phyloP scores from a whole-genome alignment of 1,140 invertebrate genomes.

The Drosophila rufa region DNA sequence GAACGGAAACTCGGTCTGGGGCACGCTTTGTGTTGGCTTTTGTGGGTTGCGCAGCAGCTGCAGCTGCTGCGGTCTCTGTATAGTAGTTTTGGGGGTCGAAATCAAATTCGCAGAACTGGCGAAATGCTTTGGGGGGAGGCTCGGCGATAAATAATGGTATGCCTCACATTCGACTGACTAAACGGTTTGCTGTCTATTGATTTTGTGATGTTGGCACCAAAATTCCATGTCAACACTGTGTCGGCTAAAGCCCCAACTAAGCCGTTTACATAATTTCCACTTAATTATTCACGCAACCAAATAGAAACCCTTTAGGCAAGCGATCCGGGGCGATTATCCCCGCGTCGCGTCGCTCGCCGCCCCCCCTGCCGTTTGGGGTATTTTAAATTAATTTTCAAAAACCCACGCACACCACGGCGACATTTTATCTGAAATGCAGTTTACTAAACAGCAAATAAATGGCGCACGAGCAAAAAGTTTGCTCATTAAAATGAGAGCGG shows the following conservation, averaged over 20 bases:
- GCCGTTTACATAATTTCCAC: slow-evolving; percentile 50
- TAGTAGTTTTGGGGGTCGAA: slow-evolving; percentile 21
- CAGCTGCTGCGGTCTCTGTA: slow-evolving; percentile 34
- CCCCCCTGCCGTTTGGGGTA: slow-evolving; percentile 10
- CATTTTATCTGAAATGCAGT: slow-evolving; percentile 50
- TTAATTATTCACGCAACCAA: slow-evolving; percentile 48
- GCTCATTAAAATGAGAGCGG: slow-evolving; percentile 74
- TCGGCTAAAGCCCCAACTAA: slow-evolving; percentile 40
- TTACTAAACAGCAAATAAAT: slow-evolving; percentile 72
- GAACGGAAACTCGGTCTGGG: not conserved
- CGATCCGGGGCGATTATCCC: slow-evolving; percentile 44
- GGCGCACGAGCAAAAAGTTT: slow-evolving; percentile 60
- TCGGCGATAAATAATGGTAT: slow-evolving; percentile 11
- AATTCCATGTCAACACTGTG: slow-evolving; percentile 36
- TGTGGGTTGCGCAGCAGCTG: slow-evolving; percentile 37
- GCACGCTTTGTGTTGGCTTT: slow-evolving; percentile 43
- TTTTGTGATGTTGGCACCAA: slow-evolving; percentile 32
- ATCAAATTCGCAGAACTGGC: slow-evolving; percentile 17
- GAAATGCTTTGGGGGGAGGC: not conserved
- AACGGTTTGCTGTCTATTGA: slow-evolving; percentile 41
- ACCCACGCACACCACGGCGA: slow-evolving; percentile 2
- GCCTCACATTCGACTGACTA: slow-evolving; percentile 13
- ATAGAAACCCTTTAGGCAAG: slow-evolving; percentile 42
- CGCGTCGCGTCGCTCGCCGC: not conserved
- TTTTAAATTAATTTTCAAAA: slow-evolving; percentile 52